Evolutionary conservation across 92 coral and sea anemone genomes (phyloP), one percentile per base, ranked within the genome.

Genomic region (Epizoanthus ramosus): DNA sequence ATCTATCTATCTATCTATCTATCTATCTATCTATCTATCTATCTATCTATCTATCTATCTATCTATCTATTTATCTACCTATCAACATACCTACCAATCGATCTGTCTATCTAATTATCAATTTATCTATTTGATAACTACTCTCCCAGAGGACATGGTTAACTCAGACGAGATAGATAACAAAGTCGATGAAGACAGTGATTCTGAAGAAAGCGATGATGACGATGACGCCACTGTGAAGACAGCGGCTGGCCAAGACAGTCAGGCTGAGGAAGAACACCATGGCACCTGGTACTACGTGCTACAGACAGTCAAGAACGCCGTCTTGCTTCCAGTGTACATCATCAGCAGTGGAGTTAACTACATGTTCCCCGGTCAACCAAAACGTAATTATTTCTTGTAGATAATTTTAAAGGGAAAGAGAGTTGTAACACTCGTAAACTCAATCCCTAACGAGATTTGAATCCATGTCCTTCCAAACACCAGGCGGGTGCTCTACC

Each of bases 61-160:
- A 23, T 2, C 71, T 14, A 43, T 67, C 2, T 37, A 2, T 28
- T 5, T 14, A 2, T 15, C 4, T 66, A 14, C 28, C 14, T 66
- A 14, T 5, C 71, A 5, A 31, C 12, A 16, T 66, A 28, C 3
- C 4, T 72, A 47, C 8, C 31, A 12, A 17, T 3, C 31, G 3
- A 9, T 16, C 5, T 31, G 14, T 66, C 15, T 33, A 14, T 6
- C 47, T 8, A 33, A 12, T 31, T 15, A 31, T 15, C 4, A 45
- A 50, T 19, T 15, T 15, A 33, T 15, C 19, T 25, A 65, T 43
- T 45, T 6, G 5, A 2, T 16, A 10, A 28, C 28, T 45, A 25
- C 41, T 13, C 10, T 64, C n/a, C 2, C 74, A 91, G 95, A 64
- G 75, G 90, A 83, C 1, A 63, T 89, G 74, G 80, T 88, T 13